A percentile compares a stretch with the other conserved stretches of the same genome.
phyloP scores from a whole-genome alignment of 2,888 invertebrate genomes.

The Eristalinus aeneus region DNA sequence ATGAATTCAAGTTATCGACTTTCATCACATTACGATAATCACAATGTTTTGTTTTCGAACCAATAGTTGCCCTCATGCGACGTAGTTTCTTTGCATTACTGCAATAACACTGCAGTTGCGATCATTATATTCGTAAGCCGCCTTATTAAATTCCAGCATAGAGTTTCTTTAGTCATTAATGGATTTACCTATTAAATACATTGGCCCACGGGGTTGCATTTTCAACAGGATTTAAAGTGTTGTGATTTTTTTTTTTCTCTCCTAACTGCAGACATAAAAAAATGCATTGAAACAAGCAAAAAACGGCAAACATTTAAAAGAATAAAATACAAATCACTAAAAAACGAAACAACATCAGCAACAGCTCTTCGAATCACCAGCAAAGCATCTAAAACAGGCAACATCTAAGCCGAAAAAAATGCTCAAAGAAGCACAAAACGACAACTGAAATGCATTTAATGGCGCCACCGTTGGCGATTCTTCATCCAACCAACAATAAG shows the following conservation, averaged over 20 bases:
- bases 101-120: too few species aligned
- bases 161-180: too few species aligned
- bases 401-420: slow-evolving; percentile 11
- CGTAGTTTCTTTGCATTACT: too few species aligned
- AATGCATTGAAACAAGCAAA: slow-evolving; percentile 22
- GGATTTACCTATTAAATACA: too few species aligned
- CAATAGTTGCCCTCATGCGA: too few species aligned
- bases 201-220: too few species aligned
- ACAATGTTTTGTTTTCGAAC: too few species aligned
- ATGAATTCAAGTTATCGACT: too few species aligned
- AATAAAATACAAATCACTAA: slow-evolving; percentile 51
- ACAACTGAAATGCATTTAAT: slow-evolving; percentile 60
- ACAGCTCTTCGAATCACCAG: background rate
- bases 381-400: background rate
- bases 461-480: slow-evolving; percentile 57
- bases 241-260: background rate
- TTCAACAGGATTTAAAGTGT: too few species aligned
- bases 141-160: too few species aligned
- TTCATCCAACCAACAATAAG: slow-evolving; percentile 50
- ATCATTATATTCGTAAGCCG: too few species aligned
- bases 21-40: too few species aligned
- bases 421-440: slow-evolving; percentile 42
- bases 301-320: background rate
- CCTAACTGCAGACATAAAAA: slow-evolving; percentile 3
- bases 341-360: slow-evolving; percentile 48